A percentile compares a stretch with the other conserved stretches of the same genome.
phyloP scores from a whole-genome alignment of 2,797 vertebrate species.

The Sebastes dallii region DNA sequence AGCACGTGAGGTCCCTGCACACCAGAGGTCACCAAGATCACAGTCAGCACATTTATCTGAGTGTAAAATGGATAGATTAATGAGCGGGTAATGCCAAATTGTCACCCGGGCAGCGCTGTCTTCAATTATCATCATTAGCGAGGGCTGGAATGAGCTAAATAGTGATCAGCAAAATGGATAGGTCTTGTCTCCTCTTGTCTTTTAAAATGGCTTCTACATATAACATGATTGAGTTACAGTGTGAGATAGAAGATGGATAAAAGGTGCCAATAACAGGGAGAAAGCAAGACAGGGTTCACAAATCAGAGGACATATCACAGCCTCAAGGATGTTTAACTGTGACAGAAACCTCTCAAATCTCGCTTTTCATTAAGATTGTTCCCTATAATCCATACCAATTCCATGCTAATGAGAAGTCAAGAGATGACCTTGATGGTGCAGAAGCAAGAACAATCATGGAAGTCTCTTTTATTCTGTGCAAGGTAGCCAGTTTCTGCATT shows the following conservation, averaged over 20 bases:
- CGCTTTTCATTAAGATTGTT: conserved; percentile 1
- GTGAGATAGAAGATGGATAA: not conserved
- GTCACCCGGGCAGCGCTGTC: conserved; percentile 19
- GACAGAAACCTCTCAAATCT: not conserved
- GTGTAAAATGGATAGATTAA: conserved; percentile 51
- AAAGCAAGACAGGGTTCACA: conserved; percentile 1
- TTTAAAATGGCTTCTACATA: conserved; percentile 5
- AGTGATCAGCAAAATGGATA: conserved; percentile 27
- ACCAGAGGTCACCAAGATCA: conserved; percentile 41
- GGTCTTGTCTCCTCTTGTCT: conserved; percentile 18
- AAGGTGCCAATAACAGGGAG: conserved; percentile 7
- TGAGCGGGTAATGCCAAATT: conserved; percentile 37
- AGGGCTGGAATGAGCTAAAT: conserved; percentile 28
- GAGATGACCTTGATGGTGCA: conserved; percentile 22
- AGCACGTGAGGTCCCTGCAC: conserved; percentile 29
- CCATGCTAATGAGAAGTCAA: conserved; percentile 22
- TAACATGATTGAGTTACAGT: not conserved
- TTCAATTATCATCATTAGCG: conserved; percentile 50
- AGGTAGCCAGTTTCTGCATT: not conserved
- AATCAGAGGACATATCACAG: not conserved
- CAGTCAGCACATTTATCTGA: conserved; percentile 51
- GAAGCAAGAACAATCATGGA: not conserved
- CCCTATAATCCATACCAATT: not conserved
- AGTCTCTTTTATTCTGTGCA: not conserved
- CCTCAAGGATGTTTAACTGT: not conserved